Evolutionary conservation across 1,140 invertebrate genomes (phyloP).

Genomic region (Drosophila eugracilis): DNA sequence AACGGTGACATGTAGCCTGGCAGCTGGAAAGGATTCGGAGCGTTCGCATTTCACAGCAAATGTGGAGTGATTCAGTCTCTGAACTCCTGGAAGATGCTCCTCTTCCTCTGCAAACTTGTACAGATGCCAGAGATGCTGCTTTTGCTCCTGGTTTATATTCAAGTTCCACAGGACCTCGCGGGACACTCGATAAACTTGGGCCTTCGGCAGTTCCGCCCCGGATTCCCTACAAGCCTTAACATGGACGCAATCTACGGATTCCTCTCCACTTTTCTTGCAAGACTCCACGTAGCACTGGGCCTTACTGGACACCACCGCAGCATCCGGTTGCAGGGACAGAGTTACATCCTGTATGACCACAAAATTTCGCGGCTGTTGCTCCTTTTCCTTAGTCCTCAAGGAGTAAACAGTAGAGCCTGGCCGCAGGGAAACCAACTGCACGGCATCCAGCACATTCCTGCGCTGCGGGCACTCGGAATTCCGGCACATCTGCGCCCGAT

Average conservation of each 20-base stretch:
- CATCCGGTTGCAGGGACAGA: slow-evolving; percentile 52
- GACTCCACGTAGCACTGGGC: slow-evolving; percentile 71
- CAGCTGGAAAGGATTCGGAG: slow-evolving; percentile 70
- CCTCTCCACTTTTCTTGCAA: slow-evolving; percentile 43
- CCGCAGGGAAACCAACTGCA: slow-evolving; percentile 54
- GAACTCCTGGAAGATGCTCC: slow-evolving; percentile 68
- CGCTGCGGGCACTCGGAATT: slow-evolving; percentile 65
- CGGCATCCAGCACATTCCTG: slow-evolving; percentile 62
- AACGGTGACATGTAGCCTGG: slow-evolving; percentile 71
- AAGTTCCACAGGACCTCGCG: slow-evolving; percentile 76
- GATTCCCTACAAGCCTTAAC: slow-evolving; percentile 66
- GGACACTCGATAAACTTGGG: slow-evolving; percentile 58
- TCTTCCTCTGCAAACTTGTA: slow-evolving; percentile 61
- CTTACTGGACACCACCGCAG: slow-evolving; percentile 71
- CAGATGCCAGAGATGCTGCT: slow-evolving; percentile 69
- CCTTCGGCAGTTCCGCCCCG: slow-evolving; percentile 38
- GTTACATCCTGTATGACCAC: slow-evolving; percentile 67
- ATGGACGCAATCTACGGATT: slow-evolving; percentile 50
- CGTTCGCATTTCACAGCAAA: slow-evolving; percentile 74
- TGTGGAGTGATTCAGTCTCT: slow-evolving; percentile 63
- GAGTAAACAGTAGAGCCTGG: slow-evolving; percentile 61
- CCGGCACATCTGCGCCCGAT: slow-evolving; percentile 61
- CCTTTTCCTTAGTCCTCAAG: slow-evolving; percentile 59
- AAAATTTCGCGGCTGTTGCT: slow-evolving; percentile 67
- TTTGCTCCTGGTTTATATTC: slow-evolving; percentile 70